phyloP scores from a whole-genome alignment of 2,797 vertebrate genomes.

The Bryconaethiops microstoma region DNA sequence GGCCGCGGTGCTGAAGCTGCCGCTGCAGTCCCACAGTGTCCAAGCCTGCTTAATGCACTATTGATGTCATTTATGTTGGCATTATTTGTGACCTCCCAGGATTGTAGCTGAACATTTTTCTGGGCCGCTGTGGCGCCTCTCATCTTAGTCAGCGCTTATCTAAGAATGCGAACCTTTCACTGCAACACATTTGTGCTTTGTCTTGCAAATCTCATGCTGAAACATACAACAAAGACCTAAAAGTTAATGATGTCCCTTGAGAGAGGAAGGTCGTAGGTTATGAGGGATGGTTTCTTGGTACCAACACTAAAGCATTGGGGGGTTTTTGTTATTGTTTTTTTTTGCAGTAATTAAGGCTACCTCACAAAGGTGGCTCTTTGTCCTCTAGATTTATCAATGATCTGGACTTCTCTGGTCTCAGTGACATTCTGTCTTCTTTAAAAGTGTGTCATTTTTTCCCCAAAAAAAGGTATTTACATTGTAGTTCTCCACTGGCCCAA shows the following conservation, averaged over 20 bases:
- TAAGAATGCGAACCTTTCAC: neutral
- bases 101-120: neutral
- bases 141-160: neutral
- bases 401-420: conserved; percentile 35
- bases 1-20: neutral
- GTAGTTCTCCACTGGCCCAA: neutral
- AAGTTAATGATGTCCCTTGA: conserved; percentile 7
- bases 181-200: neutral
- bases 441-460: neutral
- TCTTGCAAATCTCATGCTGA: neutral
- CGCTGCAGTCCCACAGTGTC: neutral
- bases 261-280: neutral
- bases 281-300: neutral
- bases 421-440: conserved; percentile 52
- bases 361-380: neutral
- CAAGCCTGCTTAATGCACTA: neutral
- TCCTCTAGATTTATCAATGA: conserved; percentile 21
- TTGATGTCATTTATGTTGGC: neutral
- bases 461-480: neutral
- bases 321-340: neutral
- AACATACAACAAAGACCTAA: neutral
- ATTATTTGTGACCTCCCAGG: neutral
- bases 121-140: neutral
- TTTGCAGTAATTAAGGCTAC: conserved; percentile 18
- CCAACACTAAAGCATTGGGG: neutral